A percentile compares a stretch with the other conserved stretches of the same genome.
Evolutionary conservation across 2,113 vertebrate genomes (phyloP).

Genomic region (Haplochromis vanheusdeni): DNA sequence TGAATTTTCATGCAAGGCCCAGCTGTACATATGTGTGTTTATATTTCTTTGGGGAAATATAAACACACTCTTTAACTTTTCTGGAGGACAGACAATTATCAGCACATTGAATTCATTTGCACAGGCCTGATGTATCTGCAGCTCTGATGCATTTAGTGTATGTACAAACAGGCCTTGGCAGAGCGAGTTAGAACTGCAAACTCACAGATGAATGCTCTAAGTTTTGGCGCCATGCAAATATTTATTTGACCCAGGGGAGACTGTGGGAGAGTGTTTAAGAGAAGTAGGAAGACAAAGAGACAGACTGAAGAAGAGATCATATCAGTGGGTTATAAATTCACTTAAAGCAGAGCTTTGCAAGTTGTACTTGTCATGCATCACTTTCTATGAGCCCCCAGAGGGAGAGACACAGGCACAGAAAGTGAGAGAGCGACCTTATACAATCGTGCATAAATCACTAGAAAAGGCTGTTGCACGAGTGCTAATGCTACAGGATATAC

Average conservation of each 20-base stretch:
- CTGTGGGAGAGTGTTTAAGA: background rate
- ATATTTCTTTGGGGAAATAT: background rate
- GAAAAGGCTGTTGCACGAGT: background rate
- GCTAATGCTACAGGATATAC: slow-evolving; percentile 12
- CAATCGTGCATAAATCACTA: slow-evolving; percentile 21
- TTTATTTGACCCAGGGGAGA: background rate
- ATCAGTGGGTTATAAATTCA: slow-evolving; percentile 31
- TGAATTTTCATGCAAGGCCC: background rate
- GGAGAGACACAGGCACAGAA: background rate
- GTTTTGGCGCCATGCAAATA: background rate
- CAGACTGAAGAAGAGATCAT: slow-evolving; percentile 6
- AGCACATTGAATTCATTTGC: background rate
- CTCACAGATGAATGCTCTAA: background rate
- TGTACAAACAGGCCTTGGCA: background rate
- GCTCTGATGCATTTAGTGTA: background rate
- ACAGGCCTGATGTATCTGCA: background rate
- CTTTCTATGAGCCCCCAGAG: slow-evolving; percentile 27
- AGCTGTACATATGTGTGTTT: background rate
- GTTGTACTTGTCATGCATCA: slow-evolving; percentile 23
- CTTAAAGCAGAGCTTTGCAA: slow-evolving; percentile 18
- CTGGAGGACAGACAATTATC: background rate
- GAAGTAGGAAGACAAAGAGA: background rate
- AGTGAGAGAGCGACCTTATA: background rate
- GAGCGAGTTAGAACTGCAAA: background rate
- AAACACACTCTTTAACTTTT: background rate